These are phyloP conservation scores for Eristalis intricaria DNA, from an alignment of 2,888 invertebrate genomes.

Conservation along the genomic window DNA sequence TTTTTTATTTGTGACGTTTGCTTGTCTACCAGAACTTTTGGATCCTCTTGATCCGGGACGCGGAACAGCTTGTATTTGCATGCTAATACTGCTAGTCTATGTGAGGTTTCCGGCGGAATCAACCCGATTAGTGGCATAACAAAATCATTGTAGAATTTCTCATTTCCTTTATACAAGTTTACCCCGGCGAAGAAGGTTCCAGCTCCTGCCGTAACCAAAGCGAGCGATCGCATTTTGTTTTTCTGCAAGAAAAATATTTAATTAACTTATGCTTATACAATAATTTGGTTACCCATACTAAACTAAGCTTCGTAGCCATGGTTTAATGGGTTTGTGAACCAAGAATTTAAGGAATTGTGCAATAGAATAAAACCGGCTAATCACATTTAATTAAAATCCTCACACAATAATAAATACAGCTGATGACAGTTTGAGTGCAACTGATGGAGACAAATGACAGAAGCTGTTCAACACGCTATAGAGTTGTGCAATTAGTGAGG, in stretches of 20 bases:
- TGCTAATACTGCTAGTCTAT: conserved; percentile 88
- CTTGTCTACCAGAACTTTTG: conserved; percentile 68
- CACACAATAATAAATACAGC: not conserved
- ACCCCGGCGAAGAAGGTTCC: conserved; percentile 73
- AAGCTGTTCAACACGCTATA: no score
- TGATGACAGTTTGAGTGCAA: no score
- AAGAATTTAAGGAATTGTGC: not conserved
- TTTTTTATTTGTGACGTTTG: not conserved
- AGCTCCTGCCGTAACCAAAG: conserved; percentile 72
- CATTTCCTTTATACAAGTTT: conserved; percentile 73
- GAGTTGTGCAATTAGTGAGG: no score
- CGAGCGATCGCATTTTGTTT: conserved; percentile 73
- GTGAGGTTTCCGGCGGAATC: conserved; percentile 91
- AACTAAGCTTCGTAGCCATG: not conserved
- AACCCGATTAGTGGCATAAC: conserved; percentile 72
- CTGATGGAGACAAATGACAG: no score
- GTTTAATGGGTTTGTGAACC: not conserved
- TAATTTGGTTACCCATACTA: not conserved
- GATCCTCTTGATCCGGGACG: conserved; percentile 80
- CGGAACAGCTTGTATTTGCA: conserved; percentile 89
- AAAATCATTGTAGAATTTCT: conserved; percentile 72
- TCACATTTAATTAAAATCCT: not conserved
- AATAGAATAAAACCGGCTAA: not conserved
- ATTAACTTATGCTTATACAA: not conserved
- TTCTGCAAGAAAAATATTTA: conserved; percentile 35